These are phyloP conservation scores for Sus cebifrons DNA, from an alignment of 2,797 vertebrate species.

Conservation along the genomic window DNA sequence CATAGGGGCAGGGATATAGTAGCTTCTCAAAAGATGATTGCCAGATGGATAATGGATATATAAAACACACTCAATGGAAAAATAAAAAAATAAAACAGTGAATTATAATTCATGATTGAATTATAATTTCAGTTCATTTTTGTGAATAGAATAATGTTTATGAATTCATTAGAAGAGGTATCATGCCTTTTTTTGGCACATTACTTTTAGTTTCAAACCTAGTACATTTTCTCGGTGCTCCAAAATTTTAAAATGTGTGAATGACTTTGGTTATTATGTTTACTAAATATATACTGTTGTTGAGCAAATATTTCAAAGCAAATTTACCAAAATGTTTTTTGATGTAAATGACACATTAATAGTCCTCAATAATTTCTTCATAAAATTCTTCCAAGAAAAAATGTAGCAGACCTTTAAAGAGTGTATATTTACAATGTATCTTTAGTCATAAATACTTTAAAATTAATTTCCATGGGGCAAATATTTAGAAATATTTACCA, in stretches of 20 bases:
- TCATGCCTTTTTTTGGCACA: not conserved
- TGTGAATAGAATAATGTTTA: not conserved
- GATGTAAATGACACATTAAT: not conserved
- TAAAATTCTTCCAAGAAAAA: not conserved
- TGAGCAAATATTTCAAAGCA: slow-evolving; percentile 39
- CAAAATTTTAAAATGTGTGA: not conserved
- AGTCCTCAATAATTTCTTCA: not conserved
- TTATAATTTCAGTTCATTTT: not conserved
- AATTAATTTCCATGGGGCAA: not conserved
- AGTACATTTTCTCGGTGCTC: not conserved
- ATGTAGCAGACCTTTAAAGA: not conserved
- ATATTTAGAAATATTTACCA: slow-evolving; percentile 20
- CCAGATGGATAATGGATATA: not conserved
- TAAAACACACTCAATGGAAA: not conserved
- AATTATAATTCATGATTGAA: not conserved
- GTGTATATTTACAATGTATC: not conserved
- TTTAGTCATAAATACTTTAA: slow-evolving; percentile 56
- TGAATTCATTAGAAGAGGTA: not conserved
- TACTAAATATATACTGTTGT: not conserved
- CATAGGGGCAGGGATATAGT: not conserved
- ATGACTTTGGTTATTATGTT: not conserved
- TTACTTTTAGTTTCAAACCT: not conserved
- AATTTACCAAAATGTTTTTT: slow-evolving; percentile 12
- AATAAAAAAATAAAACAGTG: not conserved
- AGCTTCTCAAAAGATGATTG: not conserved